A percentile compares a stretch with the other conserved stretches of the same genome.
Conservation (phyloP, 2,888 invertebrate genomes). For the Sphaeridia pumilis region DNA sequence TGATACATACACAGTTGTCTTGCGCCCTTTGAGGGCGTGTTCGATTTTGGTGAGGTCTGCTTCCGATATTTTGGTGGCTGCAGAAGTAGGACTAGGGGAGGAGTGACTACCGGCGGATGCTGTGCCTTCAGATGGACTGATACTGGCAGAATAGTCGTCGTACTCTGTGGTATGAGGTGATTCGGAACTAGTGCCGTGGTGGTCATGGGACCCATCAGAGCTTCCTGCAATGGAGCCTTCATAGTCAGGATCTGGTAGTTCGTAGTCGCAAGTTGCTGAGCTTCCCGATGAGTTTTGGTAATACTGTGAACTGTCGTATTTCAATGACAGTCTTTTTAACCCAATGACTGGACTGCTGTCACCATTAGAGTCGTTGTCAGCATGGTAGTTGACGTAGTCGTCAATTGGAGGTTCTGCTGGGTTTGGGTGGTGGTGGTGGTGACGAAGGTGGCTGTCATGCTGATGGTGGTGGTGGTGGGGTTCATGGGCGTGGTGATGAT, state of each 20-base stretch:
- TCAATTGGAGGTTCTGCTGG: too few relatives aligned
- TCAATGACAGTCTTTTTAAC: conserved; percentile 9
- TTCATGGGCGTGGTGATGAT: too few relatives aligned
- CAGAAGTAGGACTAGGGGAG: conserved; percentile 17
- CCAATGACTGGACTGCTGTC: background rate
- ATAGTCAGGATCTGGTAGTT: conserved; percentile 35
- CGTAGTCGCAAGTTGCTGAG: conserved; percentile 24
- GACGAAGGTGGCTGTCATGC: background rate
- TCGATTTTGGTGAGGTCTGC: conserved; percentile 57
- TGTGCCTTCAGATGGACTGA: conserved; percentile 15
- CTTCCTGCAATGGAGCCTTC: conserved; percentile 31
- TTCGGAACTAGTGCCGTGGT: background rate
- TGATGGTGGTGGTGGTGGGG: background rate
- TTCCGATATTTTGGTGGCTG: conserved; percentile 41
- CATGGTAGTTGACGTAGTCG: background rate
- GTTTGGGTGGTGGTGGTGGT: too few relatives aligned
- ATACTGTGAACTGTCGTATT: conserved; percentile 15
- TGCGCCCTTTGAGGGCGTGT: conserved; percentile 60
- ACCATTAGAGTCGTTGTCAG: background rate
- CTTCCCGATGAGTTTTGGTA: conserved; percentile 13
- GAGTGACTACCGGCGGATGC: conserved; percentile 18
- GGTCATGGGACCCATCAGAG: conserved; percentile 24
- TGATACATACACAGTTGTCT: conserved; percentile 65
- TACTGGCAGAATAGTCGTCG: conserved; percentile 18
- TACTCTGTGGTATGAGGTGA: conserved; percentile 2